Percentiles rank a stretch among this genome's conserved stretches.
Conservation (phyloP, 2,888 invertebrate species). For the Stenolophus ochropezus region DNA sequence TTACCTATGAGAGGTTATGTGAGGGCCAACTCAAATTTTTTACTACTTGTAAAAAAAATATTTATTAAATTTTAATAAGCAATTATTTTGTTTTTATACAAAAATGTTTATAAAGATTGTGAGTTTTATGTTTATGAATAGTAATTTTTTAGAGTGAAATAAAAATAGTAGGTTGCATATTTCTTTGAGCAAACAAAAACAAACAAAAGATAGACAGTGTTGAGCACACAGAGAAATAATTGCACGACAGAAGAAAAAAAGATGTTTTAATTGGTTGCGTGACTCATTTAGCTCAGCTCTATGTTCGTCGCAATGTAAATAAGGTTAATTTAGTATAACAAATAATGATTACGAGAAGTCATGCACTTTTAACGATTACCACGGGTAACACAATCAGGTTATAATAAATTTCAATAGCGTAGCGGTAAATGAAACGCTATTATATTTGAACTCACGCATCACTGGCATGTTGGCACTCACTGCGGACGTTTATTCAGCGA, state of each 20-base stretch:
- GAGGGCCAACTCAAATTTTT: too few species aligned
- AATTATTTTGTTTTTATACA: too few species aligned
- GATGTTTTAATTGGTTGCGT: conserved; percentile 58
- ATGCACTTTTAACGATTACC: conserved; percentile 58
- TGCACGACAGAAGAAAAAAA: conserved; percentile 47
- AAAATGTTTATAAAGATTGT: too few species aligned
- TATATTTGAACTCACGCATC: conserved; percentile 38
- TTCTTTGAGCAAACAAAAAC: conserved; percentile 20
- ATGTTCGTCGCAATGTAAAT: conserved; percentile 56
- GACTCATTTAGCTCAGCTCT: conserved; percentile 47
- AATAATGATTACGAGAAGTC: conserved; percentile 54
- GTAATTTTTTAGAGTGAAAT: background rate
- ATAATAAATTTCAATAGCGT: conserved; percentile 57
- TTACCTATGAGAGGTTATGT: too few species aligned
- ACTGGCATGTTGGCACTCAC: conserved; percentile 35
- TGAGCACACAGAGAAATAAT: conserved; percentile 21
- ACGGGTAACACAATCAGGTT: conserved; percentile 55
- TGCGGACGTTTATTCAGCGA: conserved; percentile 32
- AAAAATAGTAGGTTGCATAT: background rate
- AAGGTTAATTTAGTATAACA: conserved; percentile 58
- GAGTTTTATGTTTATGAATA: background rate
- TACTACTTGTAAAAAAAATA: too few species aligned
- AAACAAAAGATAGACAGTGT: background rate
- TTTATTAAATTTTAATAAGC: too few species aligned
- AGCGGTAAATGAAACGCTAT: conserved; percentile 51